These are phyloP conservation scores for Xiphias gladius DNA, from an alignment of 2,113 vertebrate genomes.

Conservation along the genomic window DNA sequence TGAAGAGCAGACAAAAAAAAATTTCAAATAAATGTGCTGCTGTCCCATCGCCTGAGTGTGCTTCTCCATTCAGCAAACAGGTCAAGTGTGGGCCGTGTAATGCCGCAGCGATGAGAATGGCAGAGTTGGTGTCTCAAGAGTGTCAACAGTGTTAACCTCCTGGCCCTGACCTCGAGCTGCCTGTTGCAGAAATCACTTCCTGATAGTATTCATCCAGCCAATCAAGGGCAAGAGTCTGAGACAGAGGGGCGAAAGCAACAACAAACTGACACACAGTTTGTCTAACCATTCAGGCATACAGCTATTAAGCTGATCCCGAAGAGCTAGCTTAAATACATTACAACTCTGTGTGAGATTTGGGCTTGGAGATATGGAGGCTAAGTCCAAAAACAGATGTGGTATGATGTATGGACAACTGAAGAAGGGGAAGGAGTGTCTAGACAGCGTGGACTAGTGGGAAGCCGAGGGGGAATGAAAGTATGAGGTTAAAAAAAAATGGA, in stretches of 20 bases:
- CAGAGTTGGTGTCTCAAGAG: conserved; percentile 39
- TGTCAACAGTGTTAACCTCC: conserved; percentile 64
- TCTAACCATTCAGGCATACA: neutral
- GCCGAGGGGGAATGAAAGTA: neutral
- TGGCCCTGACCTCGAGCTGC: conserved; percentile 56
- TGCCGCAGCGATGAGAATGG: conserved; percentile 6
- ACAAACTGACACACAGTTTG: conserved; percentile 6
- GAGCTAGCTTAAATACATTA: neutral
- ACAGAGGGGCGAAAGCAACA: conserved; percentile 37
- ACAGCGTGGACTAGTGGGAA: conserved; percentile 17
- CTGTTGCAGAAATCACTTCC: conserved; percentile 59
- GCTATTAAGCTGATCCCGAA: neutral
- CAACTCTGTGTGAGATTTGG: neutral
- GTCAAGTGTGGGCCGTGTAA: conserved; percentile 32
- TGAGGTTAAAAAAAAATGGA: neutral
- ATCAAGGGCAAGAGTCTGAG: conserved; percentile 45
- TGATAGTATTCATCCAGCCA: conserved; percentile 58
- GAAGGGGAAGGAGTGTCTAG: conserved; percentile 44
- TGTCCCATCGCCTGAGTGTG: conserved; percentile 9
- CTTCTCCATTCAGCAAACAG: conserved; percentile 34
- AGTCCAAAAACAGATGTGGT: conserved; percentile 64
- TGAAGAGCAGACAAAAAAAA: conserved; percentile 14
- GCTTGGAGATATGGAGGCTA: neutral
- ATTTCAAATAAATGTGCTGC: conserved; percentile 29
- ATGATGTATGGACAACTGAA: conserved; percentile 24